These are phyloP conservation scores for Bilobella aurantiaca DNA, from an alignment of 1,140 invertebrate species.

Conservation along the genomic window DNA sequence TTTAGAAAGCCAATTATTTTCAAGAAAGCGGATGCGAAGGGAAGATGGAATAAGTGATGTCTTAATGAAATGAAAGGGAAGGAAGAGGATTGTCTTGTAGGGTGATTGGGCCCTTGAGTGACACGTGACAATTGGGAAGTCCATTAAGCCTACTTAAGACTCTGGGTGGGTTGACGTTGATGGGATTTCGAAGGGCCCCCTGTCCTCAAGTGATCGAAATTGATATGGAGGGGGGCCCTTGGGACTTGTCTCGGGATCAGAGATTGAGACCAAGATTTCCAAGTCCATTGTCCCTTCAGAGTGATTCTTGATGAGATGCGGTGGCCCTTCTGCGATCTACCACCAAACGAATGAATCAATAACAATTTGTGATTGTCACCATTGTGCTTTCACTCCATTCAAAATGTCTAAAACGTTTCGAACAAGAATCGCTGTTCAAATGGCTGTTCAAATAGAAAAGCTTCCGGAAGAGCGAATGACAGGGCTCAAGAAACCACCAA, in stretches of 20 bases:
- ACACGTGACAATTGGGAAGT: neutral
- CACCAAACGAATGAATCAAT: slow-evolving; percentile 3
- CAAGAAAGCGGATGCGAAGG: too few relatives aligned
- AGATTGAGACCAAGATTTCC: neutral
- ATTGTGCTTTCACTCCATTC: too few relatives aligned
- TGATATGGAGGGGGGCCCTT: neutral
- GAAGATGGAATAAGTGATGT: neutral
- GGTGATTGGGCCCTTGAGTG: neutral
- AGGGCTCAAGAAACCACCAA: too few relatives aligned
- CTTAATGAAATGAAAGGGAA: neutral
- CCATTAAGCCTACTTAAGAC: neutral
- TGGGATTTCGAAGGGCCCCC: neutral
- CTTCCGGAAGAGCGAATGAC: too few relatives aligned
- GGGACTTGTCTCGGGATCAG: neutral
- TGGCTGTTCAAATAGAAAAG: too few relatives aligned
- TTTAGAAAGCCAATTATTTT: too few relatives aligned
- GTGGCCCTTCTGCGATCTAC: neutral
- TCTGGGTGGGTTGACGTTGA: neutral
- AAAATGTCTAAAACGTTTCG: too few relatives aligned
- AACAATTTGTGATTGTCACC: slow-evolving; percentile 1
- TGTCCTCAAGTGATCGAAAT: neutral
- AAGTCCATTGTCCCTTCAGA: neutral
- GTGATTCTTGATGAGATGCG: neutral
- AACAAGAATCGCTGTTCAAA: too few relatives aligned
- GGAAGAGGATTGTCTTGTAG: slow-evolving; percentile 1